These are phyloP conservation scores for Leguminivora glycinivorella DNA, from an alignment of 1,140 invertebrate genomes.

Conservation along the genomic window DNA sequence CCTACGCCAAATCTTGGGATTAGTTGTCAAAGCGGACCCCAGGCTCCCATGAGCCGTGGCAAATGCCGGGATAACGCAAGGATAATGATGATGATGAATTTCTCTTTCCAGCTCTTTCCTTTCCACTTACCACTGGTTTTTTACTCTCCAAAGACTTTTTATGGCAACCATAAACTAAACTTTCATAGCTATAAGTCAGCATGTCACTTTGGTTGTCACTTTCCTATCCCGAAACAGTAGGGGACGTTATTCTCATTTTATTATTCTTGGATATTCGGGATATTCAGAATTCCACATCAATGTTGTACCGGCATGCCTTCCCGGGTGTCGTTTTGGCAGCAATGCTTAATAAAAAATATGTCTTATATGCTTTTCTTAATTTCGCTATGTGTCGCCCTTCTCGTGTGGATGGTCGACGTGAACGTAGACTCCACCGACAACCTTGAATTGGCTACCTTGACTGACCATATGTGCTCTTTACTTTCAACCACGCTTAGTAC, in stretches of 20 bases:
- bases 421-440: not conserved
- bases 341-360: conserved; percentile 24
- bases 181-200: too few relatives aligned
- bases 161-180: not conserved
- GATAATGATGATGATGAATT: too few relatives aligned
- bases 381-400: conserved; percentile 18
- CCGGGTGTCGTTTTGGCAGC: conserved; percentile 9
- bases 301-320: conserved; percentile 20
- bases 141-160: not conserved
- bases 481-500: too few relatives aligned
- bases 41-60: too few relatives aligned
- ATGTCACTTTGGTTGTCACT: not conserved
- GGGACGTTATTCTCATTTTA: not conserved
- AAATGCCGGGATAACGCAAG: too few relatives aligned
- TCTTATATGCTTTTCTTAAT: conserved; percentile 25
- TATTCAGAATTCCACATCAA: not conserved
- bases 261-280: conserved; percentile 3
- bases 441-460: too few relatives aligned
- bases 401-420: not conserved
- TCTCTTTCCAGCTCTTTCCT: too few relatives aligned
- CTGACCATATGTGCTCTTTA: too few relatives aligned
- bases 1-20: too few relatives aligned
- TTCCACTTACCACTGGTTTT: too few relatives aligned
- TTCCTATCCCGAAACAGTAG: not conserved
- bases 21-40: too few relatives aligned